phyloP scores from a whole-genome alignment of 2,113 vertebrate genomes.

The Gobiocypris rarus region DNA sequence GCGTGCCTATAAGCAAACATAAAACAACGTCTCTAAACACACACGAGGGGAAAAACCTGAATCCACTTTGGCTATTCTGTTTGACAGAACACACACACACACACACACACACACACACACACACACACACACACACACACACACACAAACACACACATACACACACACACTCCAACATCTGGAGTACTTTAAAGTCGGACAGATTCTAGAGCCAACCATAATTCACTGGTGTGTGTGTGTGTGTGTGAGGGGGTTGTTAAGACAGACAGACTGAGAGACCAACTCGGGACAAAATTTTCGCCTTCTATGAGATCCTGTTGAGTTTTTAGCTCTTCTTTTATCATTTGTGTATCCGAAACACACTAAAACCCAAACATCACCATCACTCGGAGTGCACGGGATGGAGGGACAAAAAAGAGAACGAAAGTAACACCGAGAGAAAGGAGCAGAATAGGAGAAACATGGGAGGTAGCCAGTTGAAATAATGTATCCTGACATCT shows the following conservation, averaged over 20 bases:
- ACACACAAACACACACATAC: background rate
- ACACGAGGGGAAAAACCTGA: background rate
- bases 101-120: constrained; percentile 33
- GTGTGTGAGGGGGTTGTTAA: background rate
- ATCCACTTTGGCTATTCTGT: too few relatives aligned
- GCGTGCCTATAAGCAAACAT: constrained; percentile 50
- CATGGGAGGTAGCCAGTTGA: constrained; percentile 68
- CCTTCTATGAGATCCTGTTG: background rate
- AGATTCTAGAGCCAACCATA: constrained; percentile 46
- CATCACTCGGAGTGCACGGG: background rate
- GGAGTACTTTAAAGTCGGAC: constrained; percentile 51
- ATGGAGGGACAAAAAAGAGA: constrained; percentile 43
- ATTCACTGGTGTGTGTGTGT: constrained; percentile 22
- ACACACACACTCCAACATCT: constrained; percentile 49
- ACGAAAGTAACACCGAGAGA: constrained; percentile 11
- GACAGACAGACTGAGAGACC: constrained; percentile 10
- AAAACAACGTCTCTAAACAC: constrained; percentile 43
- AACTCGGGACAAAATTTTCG: constrained; percentile 5
- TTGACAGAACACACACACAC: constrained; percentile 13
- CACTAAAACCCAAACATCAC: background rate
- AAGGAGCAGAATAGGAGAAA: constrained; percentile 43
- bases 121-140: constrained; percentile 24
- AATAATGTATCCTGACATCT: constrained; percentile 78
- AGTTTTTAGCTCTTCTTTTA: constrained; percentile 17
- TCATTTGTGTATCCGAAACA: background rate